Evolutionary conservation across 1,140 invertebrate genomes (phyloP), one percentile per base, ranked within the genome.

Genomic region (Pantala flavescens): DNA sequence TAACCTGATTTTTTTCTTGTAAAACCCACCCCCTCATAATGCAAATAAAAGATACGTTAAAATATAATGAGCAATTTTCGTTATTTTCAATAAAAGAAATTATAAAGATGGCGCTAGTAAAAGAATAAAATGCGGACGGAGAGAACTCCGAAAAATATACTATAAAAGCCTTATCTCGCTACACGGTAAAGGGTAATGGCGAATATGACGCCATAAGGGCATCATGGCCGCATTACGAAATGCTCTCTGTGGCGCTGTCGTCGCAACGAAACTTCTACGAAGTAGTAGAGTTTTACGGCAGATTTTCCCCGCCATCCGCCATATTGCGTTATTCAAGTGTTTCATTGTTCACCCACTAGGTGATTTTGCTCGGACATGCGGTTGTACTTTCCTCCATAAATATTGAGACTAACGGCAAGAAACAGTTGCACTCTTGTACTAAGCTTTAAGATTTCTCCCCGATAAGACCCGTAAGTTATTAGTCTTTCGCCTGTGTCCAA

Each of bases 231-330:
- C 28, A 9, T 36, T 36, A 36, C 28, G 28, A 36, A 36, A 36
- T 36, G 9, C 28, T 36, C 9, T 9, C 28, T 9, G 28, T 42
- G 70, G 74, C 71, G 63, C 70, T 74, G 74, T 42, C 43, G 71
- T 28, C 70, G 71, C 28, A 71, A 70, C 24, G 74, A 71, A 11
- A 42, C 11, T 63, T 49, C 43, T 43, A 9, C 43, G 63, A 63
- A 63, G 63, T 74, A 73, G 24, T 43, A 23, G 43, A 23, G 42
- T 74, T 71, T 28, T 72, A 23, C 42, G 72, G 16, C 12, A 23
- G 24, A 21, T 73, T 76, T 76, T 76, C 42, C 75, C 75, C 75
- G 75, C 72, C 75, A 76, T 70, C 55, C 28, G 75, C 75, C 75
- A 76, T 76, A 70, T 49, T 75, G 71, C 24, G 71, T 14, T 73